Conservation (phyloP, 2,113 vertebrate genomes). For the Elanus axillaris region DNA sequence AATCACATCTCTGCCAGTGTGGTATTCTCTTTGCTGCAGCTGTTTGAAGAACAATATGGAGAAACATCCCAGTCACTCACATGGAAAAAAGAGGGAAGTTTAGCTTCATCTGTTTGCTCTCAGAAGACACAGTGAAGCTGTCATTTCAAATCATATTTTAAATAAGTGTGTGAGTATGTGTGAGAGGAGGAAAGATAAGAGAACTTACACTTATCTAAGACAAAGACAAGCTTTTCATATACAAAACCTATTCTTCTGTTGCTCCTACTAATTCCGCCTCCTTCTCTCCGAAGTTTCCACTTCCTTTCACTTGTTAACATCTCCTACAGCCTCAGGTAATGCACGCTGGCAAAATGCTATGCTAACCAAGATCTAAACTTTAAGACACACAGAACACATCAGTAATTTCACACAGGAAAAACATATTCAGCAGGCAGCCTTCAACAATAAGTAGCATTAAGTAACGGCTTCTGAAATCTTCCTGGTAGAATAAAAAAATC, state of each 20-base stretch:
- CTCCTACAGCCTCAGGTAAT: background rate
- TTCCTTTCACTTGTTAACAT: background rate
- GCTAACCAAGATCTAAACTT: background rate
- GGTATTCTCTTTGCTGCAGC: background rate
- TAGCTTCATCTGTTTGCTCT: conserved; percentile 7
- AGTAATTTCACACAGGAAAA: background rate
- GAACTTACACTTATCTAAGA: background rate
- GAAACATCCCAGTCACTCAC: background rate
- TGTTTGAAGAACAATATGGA: background rate
- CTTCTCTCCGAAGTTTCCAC: background rate
- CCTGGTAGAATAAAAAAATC: background rate
- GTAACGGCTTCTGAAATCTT: background rate
- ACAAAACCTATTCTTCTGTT: background rate
- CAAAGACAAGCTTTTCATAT: background rate
- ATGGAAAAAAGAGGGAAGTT: background rate
- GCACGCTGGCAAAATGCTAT: background rate
- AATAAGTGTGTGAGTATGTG: background rate
- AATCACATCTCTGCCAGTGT: background rate
- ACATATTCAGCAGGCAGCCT: background rate
- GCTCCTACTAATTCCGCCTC: background rate
- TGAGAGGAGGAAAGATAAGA: background rate
- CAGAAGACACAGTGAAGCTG: background rate
- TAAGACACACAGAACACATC: background rate
- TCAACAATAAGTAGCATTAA: background rate
- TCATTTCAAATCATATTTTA: background rate